Evolutionary conservation across 2,888 invertebrate species (phyloP).

Genomic region (Cephalotes varians): DNA sequence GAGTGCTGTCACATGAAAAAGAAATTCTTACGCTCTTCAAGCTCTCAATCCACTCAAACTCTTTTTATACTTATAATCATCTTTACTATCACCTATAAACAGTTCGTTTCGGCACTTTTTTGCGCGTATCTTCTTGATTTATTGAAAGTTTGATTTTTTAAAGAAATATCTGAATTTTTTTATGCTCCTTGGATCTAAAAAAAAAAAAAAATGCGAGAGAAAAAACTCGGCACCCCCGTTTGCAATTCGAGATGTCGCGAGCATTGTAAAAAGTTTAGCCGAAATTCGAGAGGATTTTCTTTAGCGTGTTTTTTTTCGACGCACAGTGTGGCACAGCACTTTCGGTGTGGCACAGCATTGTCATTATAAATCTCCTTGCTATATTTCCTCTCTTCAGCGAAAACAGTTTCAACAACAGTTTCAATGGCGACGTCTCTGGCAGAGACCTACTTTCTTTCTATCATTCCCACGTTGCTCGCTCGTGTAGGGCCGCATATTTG

Average conservation of each 20-base stretch:
- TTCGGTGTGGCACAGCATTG: neutral
- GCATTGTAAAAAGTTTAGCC: neutral
- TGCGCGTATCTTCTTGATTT: neutral
- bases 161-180: neutral
- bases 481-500: slow-evolving; percentile 62
- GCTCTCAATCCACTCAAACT: slow-evolving; percentile 32
- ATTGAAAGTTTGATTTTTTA: neutral
- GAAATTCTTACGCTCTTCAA: slow-evolving; percentile 33
- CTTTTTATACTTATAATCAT: slow-evolving; percentile 25
- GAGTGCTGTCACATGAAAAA: slow-evolving; percentile 34
- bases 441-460: slow-evolving; percentile 71
- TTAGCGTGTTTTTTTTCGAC: neutral
- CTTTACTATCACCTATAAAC: neutral
- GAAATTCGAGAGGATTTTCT: slow-evolving; percentile 15
- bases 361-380: slow-evolving; percentile 62
- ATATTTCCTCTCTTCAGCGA: slow-evolving; percentile 56
- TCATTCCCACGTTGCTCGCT: slow-evolving; percentile 35
- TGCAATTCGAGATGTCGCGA: neutral
- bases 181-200: neutral
- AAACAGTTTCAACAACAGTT: slow-evolving; percentile 64
- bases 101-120: neutral
- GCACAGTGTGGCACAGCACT: too few relatives aligned
- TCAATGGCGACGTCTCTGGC: slow-evolving; percentile 66
- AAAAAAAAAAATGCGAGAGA: neutral
- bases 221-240: neutral